These are phyloP conservation scores for Hyposoter didymator DNA, from an alignment of 2,888 invertebrate genomes.

Conservation along the genomic window DNA sequence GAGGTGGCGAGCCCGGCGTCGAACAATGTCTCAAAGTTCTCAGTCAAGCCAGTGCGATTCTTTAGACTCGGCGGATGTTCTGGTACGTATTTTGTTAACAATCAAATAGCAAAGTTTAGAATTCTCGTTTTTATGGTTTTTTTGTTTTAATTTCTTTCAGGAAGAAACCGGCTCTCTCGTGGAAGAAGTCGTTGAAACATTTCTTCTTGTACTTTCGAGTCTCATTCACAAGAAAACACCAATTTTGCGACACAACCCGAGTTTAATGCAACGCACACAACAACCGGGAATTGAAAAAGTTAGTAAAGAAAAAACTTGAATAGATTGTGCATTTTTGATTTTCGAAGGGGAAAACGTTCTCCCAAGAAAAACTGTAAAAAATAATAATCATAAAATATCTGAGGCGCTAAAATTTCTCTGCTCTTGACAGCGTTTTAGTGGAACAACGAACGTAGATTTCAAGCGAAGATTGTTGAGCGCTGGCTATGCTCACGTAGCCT, in stretches of 20 bases:
- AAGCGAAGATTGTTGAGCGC: conserved; percentile 85
- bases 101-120: neutral
- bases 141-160: conserved; percentile 67
- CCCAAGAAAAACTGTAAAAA: neutral
- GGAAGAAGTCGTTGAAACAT: conserved; percentile 85
- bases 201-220: conserved; percentile 84
- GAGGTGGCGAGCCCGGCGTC: conserved; percentile 80
- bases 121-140: conserved; percentile 3
- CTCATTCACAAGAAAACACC: conserved; percentile 82
- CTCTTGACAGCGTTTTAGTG: conserved; percentile 49
- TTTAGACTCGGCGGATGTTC: conserved; percentile 82
- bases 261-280: conserved; percentile 76
- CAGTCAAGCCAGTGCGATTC: conserved; percentile 85
- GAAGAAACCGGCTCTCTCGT: conserved; percentile 79
- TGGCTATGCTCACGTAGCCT: conserved; percentile 87
- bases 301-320: conserved; percentile 30
- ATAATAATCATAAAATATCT: neutral
- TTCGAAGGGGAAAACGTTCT: neutral
- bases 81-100: conserved; percentile 71
- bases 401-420: conserved; percentile 18
- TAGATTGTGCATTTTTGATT: neutral
- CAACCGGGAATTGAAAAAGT: conserved; percentile 76
- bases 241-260: conserved; percentile 74
- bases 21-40: conserved; percentile 83
- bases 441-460: conserved; percentile 79